Conservation (phyloP, 2,113 vertebrate genomes). For the Chinchilla lanigera region DNA sequence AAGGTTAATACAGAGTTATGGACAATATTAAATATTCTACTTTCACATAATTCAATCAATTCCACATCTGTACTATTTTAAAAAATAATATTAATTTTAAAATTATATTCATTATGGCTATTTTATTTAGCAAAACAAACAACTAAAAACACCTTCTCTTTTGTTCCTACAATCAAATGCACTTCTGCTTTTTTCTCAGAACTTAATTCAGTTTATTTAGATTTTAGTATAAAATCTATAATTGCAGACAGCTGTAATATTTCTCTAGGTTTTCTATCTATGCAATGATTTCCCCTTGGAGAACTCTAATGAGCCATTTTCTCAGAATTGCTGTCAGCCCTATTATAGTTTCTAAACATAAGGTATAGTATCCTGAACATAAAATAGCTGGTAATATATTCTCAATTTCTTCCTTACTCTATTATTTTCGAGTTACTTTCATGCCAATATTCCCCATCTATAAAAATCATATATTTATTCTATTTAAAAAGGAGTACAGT, state of each 20-base stretch:
- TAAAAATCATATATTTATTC: not conserved
- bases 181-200: slow-evolving; percentile 39
- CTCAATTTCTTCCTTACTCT: not conserved
- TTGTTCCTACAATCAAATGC: not conserved
- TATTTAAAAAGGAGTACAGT: not conserved
- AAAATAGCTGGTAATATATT: slow-evolving; percentile 48
- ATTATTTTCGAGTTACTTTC: slow-evolving; percentile 10
- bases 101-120: not conserved
- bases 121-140: slow-evolving; percentile 38
- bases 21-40: not conserved
- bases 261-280: slow-evolving; percentile 17
- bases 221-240: slow-evolving; percentile 59
- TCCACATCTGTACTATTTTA: not conserved
- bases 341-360: slow-evolving; percentile 37
- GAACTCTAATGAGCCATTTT: slow-evolving; percentile 40
- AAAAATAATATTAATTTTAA: not conserved
- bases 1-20: not conserved
- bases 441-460: not conserved
- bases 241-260: slow-evolving; percentile 45
- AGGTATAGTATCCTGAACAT: not conserved
- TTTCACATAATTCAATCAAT: not conserved
- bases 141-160: not conserved
- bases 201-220: slow-evolving; percentile 57
- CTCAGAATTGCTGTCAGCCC: not conserved
- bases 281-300: slow-evolving; percentile 38